Conservation (phyloP, 2,797 vertebrate species). For the Danio jaintianensis region DNA sequence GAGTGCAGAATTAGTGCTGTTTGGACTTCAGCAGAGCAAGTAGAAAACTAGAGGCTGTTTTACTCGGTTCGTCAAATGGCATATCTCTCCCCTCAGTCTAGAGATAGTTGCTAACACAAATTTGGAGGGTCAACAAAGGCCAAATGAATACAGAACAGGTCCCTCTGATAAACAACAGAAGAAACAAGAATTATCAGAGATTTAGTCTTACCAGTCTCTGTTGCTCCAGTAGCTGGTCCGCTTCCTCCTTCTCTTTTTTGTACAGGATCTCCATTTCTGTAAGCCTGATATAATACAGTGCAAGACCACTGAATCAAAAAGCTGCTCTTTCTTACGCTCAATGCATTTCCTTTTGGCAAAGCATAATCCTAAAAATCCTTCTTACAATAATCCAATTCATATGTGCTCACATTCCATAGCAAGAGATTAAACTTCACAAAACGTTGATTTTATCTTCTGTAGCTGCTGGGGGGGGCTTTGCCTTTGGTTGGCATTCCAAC, state of each 20-base stretch:
- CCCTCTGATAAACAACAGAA: slow-evolving; percentile 15
- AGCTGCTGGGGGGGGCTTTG: neutral
- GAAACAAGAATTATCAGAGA: slow-evolving; percentile 14
- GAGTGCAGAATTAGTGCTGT: slow-evolving; percentile 88
- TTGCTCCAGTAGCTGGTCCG: slow-evolving; percentile 96
- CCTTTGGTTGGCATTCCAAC: slow-evolving; percentile 27
- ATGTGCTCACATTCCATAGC: slow-evolving; percentile 28
- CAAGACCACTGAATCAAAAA: slow-evolving; percentile 44
- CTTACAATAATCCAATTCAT: slow-evolving; percentile 50
- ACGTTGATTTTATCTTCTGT: slow-evolving; percentile 34
- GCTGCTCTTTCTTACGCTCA: slow-evolving; percentile 22
- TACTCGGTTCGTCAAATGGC: slow-evolving; percentile 55
- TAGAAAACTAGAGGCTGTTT: slow-evolving; percentile 62
- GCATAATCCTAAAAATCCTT: slow-evolving; percentile 40
- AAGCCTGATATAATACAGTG: slow-evolving; percentile 77
- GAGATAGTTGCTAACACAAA: neutral
- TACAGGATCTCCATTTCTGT: slow-evolving; percentile 99
- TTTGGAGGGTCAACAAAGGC: neutral
- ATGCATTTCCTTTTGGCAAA: slow-evolving; percentile 36
- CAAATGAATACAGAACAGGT: neutral
- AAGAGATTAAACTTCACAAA: slow-evolving; percentile 18
- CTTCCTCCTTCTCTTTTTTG: slow-evolving; percentile 98
- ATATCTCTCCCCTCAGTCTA: slow-evolving; percentile 57
- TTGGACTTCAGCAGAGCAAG: slow-evolving; percentile 83
- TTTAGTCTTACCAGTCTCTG: slow-evolving; percentile 93